These are phyloP conservation scores for Origma solitaria DNA, from an alignment of 2,113 vertebrate species.

Conservation along the genomic window DNA sequence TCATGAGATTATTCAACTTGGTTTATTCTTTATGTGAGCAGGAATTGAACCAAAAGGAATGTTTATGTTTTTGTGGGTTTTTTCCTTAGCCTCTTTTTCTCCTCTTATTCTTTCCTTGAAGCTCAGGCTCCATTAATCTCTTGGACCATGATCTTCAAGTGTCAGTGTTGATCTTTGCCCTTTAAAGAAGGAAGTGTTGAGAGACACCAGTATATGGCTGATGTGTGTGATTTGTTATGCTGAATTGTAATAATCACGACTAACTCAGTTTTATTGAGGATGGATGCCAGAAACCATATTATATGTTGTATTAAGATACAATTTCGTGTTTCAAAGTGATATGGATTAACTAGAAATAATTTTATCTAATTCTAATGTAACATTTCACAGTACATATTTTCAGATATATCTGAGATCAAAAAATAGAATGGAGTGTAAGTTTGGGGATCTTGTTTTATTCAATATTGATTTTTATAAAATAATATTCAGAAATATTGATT, in stretches of 20 bases:
- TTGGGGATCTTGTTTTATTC: background rate
- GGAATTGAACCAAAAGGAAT: background rate
- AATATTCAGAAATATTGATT: background rate
- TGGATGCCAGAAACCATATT: background rate
- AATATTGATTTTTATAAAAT: background rate
- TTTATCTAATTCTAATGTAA: background rate
- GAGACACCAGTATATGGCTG: background rate
- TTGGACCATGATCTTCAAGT: background rate
- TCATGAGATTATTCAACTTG: background rate
- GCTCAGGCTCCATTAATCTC: background rate
- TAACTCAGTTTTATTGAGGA: background rate
- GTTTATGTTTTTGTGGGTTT: rapidly evolving
- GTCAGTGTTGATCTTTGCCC: background rate
- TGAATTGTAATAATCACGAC: background rate
- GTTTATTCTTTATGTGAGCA: background rate
- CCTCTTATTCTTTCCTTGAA: background rate
- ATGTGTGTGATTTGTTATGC: background rate
- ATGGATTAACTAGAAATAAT: background rate
- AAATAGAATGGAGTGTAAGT: background rate
- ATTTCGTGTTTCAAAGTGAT: background rate
- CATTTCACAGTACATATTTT: background rate
- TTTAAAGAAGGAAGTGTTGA: background rate
- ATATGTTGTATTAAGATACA: background rate
- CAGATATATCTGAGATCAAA: background rate
- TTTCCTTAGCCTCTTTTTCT: background rate